Conservation (phyloP, 1,140 invertebrate species). For the Aleiodes sp. region DNA sequence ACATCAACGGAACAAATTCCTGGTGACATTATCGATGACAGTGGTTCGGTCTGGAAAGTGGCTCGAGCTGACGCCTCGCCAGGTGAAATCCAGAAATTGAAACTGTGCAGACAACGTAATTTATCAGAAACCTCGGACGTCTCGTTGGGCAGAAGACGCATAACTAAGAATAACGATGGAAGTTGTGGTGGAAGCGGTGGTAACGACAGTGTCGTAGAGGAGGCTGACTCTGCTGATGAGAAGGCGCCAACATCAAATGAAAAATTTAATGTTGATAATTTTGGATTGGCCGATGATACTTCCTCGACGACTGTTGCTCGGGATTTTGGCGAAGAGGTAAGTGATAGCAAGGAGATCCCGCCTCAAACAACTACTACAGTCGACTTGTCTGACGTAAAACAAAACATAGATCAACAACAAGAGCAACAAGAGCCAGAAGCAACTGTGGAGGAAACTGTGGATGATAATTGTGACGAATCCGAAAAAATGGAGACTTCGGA, state of each 20-base stretch:
- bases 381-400: constrained; percentile 66
- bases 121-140: constrained; percentile 59
- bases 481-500: neutral
- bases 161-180: constrained; percentile 61
- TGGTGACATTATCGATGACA: constrained; percentile 43
- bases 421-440: constrained; percentile 44
- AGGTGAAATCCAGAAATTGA: constrained; percentile 67
- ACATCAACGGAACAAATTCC: constrained; percentile 30
- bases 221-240: constrained; percentile 61
- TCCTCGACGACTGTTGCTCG: constrained; percentile 57
- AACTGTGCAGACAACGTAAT: constrained; percentile 64
- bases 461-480: neutral
- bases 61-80: constrained; percentile 66
- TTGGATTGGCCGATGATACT: constrained; percentile 51
- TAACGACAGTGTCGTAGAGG: constrained; percentile 59
- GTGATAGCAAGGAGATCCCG: constrained; percentile 65
- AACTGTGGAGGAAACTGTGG: no score
- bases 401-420: constrained; percentile 64
- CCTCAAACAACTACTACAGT: constrained; percentile 59
- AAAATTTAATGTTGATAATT: constrained; percentile 42
- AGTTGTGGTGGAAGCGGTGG: no score
- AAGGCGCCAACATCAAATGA: constrained; percentile 45
- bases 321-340: constrained; percentile 64
- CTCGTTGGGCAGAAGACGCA: constrained; percentile 55
- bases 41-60: constrained; percentile 66